These are phyloP conservation scores for Proisotoma minuta DNA, from an alignment of 2,888 invertebrate genomes.

Conservation along the genomic window DNA sequence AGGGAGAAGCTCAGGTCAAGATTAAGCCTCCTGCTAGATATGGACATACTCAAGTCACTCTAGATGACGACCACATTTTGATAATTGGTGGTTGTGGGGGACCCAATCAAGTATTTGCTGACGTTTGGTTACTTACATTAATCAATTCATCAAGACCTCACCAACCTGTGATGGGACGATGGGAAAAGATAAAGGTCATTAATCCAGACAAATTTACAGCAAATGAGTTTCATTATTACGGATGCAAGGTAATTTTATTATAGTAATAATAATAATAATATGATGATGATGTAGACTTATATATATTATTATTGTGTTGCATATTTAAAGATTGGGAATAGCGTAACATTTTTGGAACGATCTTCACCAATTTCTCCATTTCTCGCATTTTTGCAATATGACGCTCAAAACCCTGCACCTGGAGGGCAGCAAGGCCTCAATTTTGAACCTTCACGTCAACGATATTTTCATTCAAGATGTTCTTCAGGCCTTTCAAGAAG, in stretches of 20 bases:
- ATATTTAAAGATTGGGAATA: conserved; percentile 36
- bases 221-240: conserved; percentile 45
- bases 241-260: conserved; percentile 36
- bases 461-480: conserved; percentile 41
- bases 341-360: conserved; percentile 42
- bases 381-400: conserved; percentile 45
- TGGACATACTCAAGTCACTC: conserved; percentile 83
- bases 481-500: conserved; percentile 30
- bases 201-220: conserved; percentile 27
- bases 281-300: not conserved
- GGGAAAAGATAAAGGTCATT: conserved; percentile 33
- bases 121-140: conserved; percentile 79
- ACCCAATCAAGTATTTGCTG: conserved; percentile 76
- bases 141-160: conserved; percentile 15
- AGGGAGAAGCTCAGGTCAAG: not conserved
- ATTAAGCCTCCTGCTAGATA: conserved; percentile 64
- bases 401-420: conserved; percentile 22
- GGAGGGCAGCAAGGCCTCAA: conserved; percentile 34
- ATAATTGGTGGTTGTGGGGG: conserved; percentile 82
- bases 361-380: conserved; percentile 44
- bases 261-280: not conserved
- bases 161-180: conserved; percentile 22
- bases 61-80: conserved; percentile 73
- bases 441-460: conserved; percentile 38
- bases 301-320: not conserved